Evolutionary conservation across 1,140 invertebrate species (phyloP).

Genomic region (Macrotrachela quadricornifera): DNA sequence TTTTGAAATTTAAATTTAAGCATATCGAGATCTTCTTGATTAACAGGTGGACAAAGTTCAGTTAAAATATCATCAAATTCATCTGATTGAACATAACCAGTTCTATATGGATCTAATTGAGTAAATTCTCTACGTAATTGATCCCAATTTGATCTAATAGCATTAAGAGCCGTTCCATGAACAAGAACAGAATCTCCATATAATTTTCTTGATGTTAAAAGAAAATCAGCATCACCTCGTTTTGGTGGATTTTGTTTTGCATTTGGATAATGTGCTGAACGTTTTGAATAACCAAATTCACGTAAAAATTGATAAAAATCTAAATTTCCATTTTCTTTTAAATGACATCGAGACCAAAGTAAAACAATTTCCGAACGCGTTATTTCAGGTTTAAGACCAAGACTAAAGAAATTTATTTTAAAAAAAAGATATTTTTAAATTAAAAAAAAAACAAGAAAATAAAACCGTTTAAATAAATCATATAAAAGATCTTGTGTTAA

Average conservation of each 20-base stretch:
- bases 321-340: slow-evolving; percentile 24
- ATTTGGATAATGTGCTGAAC: slow-evolving; percentile 26
- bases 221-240: slow-evolving; percentile 25
- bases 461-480: too few relatives aligned
- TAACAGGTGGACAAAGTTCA: slow-evolving; percentile 26
- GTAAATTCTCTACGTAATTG: slow-evolving; percentile 25
- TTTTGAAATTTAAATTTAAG: neutral
- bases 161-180: slow-evolving; percentile 22
- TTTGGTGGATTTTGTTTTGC: slow-evolving; percentile 24
- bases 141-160: slow-evolving; percentile 30
- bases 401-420: slow-evolving; percentile 13
- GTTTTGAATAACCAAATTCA: slow-evolving; percentile 26
- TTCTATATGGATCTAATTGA: slow-evolving; percentile 25
- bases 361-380: slow-evolving; percentile 25
- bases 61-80: slow-evolving; percentile 26
- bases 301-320: slow-evolving; percentile 28
- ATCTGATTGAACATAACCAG: slow-evolving; percentile 20
- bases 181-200: slow-evolving; percentile 28
- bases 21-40: slow-evolving; percentile 19
- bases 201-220: slow-evolving; percentile 26
- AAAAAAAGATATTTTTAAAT: too few relatives aligned
- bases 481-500: too few relatives aligned
- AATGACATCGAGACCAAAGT: slow-evolving; percentile 29
- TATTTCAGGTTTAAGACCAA: too few relatives aligned
- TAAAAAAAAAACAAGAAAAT: too few relatives aligned